Evolutionary conservation across 2,113 vertebrate species (phyloP).

Genomic region (Globicephala melas): DNA sequence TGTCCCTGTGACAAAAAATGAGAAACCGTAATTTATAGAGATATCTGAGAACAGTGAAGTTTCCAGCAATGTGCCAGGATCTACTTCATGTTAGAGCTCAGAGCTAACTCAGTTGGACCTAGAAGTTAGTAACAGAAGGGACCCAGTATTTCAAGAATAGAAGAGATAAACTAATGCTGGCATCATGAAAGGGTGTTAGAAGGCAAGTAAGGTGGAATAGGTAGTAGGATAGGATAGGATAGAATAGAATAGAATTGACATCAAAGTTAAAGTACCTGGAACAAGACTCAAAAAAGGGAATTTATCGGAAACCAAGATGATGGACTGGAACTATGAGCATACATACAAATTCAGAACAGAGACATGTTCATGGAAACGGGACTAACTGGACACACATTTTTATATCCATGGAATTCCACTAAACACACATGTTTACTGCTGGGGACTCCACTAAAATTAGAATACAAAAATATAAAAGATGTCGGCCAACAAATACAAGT

Average conservation of each 20-base stretch:
- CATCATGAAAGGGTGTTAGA: not conserved
- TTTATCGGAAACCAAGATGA: not conserved
- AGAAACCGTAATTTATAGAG: not conserved
- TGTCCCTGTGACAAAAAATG: not conserved
- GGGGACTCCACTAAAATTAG: not conserved
- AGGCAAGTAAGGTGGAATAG: not conserved
- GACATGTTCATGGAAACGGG: not conserved
- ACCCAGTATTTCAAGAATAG: not conserved
- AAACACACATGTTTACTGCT: not conserved
- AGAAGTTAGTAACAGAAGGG: not conserved
- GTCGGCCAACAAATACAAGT: not conserved
- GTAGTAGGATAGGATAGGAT: not conserved
- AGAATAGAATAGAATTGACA: not conserved
- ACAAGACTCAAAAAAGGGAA: not conserved
- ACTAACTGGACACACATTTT: not conserved
- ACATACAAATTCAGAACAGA: not conserved
- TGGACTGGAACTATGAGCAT: not conserved
- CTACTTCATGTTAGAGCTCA: not conserved
- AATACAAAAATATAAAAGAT: not conserved
- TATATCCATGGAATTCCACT: not conserved
- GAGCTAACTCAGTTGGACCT: not conserved
- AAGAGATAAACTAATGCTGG: not conserved
- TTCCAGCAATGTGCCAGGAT: not conserved
- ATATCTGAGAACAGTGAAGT: not conserved
- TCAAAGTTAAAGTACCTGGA: not conserved